These are phyloP conservation scores for Gavia stellata DNA, from an alignment of 2,113 vertebrate species.

Conservation along the genomic window DNA sequence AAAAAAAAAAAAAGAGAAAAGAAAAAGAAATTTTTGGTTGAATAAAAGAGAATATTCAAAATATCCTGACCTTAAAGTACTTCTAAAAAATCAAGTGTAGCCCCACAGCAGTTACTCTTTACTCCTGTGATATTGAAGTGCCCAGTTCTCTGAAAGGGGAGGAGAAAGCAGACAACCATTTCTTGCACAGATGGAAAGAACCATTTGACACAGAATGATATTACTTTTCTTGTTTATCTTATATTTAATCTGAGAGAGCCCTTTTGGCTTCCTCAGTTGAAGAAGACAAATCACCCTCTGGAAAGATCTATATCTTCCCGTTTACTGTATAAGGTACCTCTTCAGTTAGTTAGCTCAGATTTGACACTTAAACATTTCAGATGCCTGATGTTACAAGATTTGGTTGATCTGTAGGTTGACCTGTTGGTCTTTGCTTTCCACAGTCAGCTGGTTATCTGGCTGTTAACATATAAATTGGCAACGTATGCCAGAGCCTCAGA, in stretches of 20 bases:
- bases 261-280: not conserved
- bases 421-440: not conserved
- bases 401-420: not conserved
- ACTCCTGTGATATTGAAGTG: not conserved
- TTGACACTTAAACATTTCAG: not conserved
- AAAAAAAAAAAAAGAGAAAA: accelerated
- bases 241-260: not conserved
- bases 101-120: not conserved
- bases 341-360: not conserved
- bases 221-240: conserved; percentile 1
- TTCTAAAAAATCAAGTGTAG: not conserved
- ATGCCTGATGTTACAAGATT: not conserved
- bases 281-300: not conserved
- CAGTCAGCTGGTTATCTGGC: not conserved
- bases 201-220: not conserved
- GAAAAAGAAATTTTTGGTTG: not conserved
- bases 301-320: not conserved
- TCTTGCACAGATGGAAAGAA: not conserved
- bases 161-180: not conserved
- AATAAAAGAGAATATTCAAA: not conserved
- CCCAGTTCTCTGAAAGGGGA: not conserved
- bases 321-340: not conserved
- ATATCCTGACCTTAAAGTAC: not conserved
- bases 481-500: not conserved
- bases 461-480: not conserved